These are phyloP conservation scores for Lycia hirtaria DNA, from an alignment of 2,888 invertebrate species.

Conservation along the genomic window DNA sequence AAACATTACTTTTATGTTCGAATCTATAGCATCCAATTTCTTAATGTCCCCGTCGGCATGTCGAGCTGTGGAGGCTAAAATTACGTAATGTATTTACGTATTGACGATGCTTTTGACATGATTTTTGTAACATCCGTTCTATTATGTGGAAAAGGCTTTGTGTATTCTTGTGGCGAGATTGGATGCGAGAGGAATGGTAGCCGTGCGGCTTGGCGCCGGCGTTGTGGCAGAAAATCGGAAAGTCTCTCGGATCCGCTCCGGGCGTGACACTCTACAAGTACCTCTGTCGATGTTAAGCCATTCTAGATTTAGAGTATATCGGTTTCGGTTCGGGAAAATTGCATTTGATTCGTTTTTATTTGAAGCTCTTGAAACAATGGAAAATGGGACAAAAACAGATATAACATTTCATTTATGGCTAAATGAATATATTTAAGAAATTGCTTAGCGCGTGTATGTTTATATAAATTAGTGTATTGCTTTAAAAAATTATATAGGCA, in stretches of 20 bases:
- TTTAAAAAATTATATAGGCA: no score
- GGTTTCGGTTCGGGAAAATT: conserved; percentile 48
- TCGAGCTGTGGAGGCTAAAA: conserved; percentile 30
- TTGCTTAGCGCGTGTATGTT: no score
- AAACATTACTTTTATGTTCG: conserved; percentile 33
- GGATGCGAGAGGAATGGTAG: conserved; percentile 46
- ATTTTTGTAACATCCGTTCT: conserved; percentile 47
- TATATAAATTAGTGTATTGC: no score
- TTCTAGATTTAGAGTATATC: conserved; percentile 58
- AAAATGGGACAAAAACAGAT: not conserved
- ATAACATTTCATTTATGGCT: no score
- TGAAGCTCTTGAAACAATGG: conserved; percentile 32
- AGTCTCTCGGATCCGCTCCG: conserved; percentile 61
- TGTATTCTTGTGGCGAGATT: conserved; percentile 54
- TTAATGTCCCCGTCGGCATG: conserved; percentile 32
- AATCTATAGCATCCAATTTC: conserved; percentile 41
- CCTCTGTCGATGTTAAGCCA: conserved; percentile 60
- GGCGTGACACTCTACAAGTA: conserved; percentile 58
- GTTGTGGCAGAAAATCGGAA: conserved; percentile 65
- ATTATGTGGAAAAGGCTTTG: conserved; percentile 47
- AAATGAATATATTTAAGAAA: no score
- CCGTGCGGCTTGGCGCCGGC: conserved; percentile 41
- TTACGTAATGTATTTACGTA: conserved; percentile 41
- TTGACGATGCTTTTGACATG: conserved; percentile 37
- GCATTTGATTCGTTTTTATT: conserved; percentile 49